Conservation (phyloP, 2,797 vertebrate genomes). For the Channa striata region DNA sequence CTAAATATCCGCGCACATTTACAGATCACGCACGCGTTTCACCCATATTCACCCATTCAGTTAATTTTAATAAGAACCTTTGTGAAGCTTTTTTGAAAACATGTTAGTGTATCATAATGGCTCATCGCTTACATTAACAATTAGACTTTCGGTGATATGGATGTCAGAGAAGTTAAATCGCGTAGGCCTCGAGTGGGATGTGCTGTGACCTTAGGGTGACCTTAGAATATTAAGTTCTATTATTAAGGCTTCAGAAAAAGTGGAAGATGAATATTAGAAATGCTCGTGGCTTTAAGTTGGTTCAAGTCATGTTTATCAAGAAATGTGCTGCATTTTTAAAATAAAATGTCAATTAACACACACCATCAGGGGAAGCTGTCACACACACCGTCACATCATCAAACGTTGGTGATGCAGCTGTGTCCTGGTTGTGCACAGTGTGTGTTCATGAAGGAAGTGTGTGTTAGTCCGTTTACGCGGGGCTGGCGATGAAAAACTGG, state of each 20-base stretch:
- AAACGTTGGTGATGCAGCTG: not conserved
- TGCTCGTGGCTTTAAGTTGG: not conserved
- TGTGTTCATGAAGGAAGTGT: constrained; percentile 11
- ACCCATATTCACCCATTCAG: constrained; percentile 1
- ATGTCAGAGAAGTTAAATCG: not conserved
- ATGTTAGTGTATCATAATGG: not conserved
- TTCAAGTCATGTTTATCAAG: not conserved
- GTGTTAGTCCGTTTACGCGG: constrained; percentile 13
- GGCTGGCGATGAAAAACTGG: constrained; percentile 37
- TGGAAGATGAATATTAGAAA: not conserved
- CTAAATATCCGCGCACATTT: constrained; percentile 9
- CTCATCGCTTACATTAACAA: constrained; percentile 5
- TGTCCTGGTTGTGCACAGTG: not conserved
- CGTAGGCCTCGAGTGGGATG: too few species aligned
- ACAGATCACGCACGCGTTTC: constrained; percentile 20
- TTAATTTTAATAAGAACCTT: constrained; percentile 1
- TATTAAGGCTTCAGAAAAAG: not conserved
- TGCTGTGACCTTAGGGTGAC: constrained; percentile 36
- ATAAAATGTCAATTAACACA: constrained; percentile 6
- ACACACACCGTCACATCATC: not conserved
- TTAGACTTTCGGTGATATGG: not conserved
- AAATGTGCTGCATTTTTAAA: not conserved
- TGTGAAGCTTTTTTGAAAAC: constrained; percentile 7
- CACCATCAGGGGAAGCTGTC: not conserved
- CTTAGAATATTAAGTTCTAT: constrained; percentile 2